phyloP scores from a whole-genome alignment of 1,140 invertebrate genomes.

The Drosophila funebris region DNA sequence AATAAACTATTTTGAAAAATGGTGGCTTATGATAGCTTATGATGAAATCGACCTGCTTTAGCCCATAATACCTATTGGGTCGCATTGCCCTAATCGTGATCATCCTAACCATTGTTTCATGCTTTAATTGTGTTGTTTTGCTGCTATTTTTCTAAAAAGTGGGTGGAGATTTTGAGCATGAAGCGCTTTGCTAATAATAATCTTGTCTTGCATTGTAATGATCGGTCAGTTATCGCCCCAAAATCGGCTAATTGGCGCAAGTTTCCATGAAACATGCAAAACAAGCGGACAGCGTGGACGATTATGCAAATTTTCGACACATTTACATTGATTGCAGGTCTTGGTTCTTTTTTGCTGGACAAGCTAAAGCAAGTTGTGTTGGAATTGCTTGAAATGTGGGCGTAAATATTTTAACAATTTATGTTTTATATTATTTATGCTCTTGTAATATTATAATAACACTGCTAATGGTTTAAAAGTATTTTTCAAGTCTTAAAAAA shows the following conservation, averaged over 20 bases:
- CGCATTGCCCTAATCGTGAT: conserved; percentile 9
- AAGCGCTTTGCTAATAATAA: conserved; percentile 59
- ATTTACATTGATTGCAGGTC: conserved; percentile 37
- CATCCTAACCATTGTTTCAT: conserved; percentile 1
- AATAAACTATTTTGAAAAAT: conserved; percentile 2
- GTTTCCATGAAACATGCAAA: conserved; percentile 27
- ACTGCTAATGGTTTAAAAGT: too few species aligned
- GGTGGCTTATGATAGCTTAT: too few species aligned
- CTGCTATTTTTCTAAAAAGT: conserved; percentile 17
- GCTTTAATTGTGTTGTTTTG: background rate
- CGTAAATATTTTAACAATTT: background rate
- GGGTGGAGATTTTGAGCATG: conserved; percentile 45
- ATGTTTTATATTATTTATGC: background rate
- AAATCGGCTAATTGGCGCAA: conserved; percentile 67
- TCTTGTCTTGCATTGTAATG: conserved; percentile 65
- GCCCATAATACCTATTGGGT: conserved; percentile 1
- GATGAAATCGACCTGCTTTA: conserved; percentile 27
- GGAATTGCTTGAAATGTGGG: background rate
- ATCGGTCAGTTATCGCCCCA: conserved; percentile 73
- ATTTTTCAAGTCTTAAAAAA: background rate
- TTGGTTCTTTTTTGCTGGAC: conserved; percentile 11
- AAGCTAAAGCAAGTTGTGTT: conserved; percentile 21
- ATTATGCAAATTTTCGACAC: conserved; percentile 64
- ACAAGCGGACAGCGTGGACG: conserved; percentile 15
- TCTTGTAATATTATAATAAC: too few species aligned